phyloP scores from a whole-genome alignment of 2,797 vertebrate genomes.

The Tenualosa ilisha region DNA sequence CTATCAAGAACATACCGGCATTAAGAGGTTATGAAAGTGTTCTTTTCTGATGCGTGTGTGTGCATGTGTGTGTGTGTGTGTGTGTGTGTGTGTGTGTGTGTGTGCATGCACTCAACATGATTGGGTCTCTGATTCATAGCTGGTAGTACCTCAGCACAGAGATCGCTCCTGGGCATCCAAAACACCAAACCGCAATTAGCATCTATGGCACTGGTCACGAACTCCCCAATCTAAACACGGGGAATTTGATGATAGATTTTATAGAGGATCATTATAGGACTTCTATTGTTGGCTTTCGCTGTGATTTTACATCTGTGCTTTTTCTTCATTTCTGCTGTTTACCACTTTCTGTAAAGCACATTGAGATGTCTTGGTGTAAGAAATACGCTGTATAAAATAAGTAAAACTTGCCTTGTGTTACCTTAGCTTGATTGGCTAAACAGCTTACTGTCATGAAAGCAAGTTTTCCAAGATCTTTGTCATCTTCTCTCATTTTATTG shows the following conservation, averaged over 20 bases:
- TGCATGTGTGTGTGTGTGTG: slow-evolving; percentile 8
- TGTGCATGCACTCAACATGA: not conserved
- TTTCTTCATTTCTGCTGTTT: no score
- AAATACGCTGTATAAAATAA: no score
- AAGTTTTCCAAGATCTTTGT: no score
- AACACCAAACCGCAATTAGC: not conserved
- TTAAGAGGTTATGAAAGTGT: not conserved
- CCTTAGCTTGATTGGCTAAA: no score
- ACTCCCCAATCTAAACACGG: not conserved
- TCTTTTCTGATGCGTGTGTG: not conserved
- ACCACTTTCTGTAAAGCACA: no score
- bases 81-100: not conserved
- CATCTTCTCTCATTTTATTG: not conserved
- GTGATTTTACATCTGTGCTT: no score
- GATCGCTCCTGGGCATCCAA: not conserved
- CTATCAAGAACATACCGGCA: not conserved
- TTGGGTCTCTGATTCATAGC: not conserved
- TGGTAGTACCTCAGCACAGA: not conserved
- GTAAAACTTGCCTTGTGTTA: no score
- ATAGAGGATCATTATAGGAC: no score
- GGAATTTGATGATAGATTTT: no score
- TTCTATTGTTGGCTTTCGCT: no score
- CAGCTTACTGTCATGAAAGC: not conserved
- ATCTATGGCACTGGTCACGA: not conserved
- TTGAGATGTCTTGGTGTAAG: no score